phyloP scores from a whole-genome alignment of 2,797 vertebrate species.

The Hozukius guyotensis region DNA sequence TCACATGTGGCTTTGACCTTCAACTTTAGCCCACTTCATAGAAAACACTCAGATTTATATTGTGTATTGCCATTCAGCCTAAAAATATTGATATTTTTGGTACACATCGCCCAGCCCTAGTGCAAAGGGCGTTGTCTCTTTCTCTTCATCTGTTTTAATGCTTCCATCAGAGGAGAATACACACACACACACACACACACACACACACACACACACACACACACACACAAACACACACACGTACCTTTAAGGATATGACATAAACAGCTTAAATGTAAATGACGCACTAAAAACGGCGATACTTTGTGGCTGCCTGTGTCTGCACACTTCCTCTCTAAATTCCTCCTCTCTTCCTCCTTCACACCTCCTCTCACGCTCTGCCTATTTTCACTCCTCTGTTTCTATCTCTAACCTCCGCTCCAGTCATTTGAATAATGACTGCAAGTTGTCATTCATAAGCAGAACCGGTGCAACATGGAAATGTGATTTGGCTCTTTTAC shows the following conservation, averaged over 20 bases:
- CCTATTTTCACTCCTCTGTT: conserved; percentile 15
- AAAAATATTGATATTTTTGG: no score
- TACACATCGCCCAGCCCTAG: no score
- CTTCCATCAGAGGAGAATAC: background rate
- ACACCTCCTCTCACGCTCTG: conserved; percentile 18
- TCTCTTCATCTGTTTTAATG: background rate
- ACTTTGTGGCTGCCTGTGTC: background rate
- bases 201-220: background rate
- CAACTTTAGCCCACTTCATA: no score
- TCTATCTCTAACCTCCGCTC: conserved; percentile 16
- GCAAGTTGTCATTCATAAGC: conserved; percentile 39
- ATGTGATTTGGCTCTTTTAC: conserved; percentile 15
- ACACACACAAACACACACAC: background rate
- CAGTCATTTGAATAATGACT: conserved; percentile 39
- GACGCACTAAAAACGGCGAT: background rate
- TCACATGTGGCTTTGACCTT: no score
- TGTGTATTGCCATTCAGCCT: no score
- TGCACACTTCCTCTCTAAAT: background rate
- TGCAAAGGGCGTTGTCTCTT: background rate
- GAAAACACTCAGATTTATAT: no score
- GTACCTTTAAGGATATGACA: background rate
- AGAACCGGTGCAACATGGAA: conserved; percentile 12
- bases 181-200: background rate
- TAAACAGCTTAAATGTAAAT: conserved; percentile 1
- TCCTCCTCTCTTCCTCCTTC: conserved; percentile 13